Evolutionary conservation across 2,888 invertebrate species (phyloP).

Genomic region (Oxystoma pomonae): DNA sequence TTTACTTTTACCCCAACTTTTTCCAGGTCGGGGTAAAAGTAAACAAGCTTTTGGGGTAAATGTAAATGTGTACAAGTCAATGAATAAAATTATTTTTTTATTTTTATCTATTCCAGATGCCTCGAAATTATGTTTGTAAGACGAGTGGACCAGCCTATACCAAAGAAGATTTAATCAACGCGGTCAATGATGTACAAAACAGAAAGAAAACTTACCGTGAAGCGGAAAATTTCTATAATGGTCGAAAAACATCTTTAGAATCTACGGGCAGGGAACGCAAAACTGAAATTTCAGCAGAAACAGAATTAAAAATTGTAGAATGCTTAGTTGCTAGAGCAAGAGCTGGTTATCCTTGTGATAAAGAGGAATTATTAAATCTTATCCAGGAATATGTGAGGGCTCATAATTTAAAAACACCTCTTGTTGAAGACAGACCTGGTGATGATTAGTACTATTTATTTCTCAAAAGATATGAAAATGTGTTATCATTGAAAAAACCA

Average conservation of each 20-base stretch:
- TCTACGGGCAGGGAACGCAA: slow-evolving; percentile 10
- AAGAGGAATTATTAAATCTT: slow-evolving; percentile 24
- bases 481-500: slow-evolving; percentile 30
- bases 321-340: slow-evolving; percentile 25
- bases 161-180: not conserved
- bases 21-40: too few species aligned
- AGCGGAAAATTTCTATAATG: not conserved
- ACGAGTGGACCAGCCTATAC: not conserved
- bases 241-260: slow-evolving; percentile 16
- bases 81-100: too few species aligned
- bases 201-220: not conserved
- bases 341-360: slow-evolving; percentile 30
- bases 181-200: not conserved
- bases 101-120: too few species aligned
- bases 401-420: slow-evolving; percentile 21
- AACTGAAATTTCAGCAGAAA: not conserved
- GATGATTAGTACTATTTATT: slow-evolving; percentile 28
- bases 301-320: not conserved
- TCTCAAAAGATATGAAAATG: slow-evolving; percentile 24
- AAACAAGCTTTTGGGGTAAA: too few species aligned
- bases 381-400: slow-evolving; percentile 19
- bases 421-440: slow-evolving; percentile 30
- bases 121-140: not conserved
- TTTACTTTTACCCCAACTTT: too few species aligned
- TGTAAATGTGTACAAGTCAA: too few species aligned